Conservation (phyloP, 2,888 invertebrate species). For the Drosophila lacicola region DNA sequence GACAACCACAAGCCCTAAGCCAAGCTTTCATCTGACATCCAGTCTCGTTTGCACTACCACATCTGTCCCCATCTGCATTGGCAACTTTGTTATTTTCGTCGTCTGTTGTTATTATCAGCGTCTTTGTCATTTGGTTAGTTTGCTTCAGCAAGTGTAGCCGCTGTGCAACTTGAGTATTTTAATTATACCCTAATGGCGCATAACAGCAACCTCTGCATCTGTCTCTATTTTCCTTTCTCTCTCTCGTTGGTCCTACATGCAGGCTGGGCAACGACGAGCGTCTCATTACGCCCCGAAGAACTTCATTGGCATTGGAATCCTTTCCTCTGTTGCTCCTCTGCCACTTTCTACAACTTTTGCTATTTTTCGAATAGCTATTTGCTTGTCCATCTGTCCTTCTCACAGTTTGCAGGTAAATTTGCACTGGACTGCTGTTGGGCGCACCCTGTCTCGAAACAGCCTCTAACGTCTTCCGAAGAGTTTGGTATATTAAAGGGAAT, state of each 20-base stretch:
- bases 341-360: conserved; percentile 45
- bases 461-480: conserved; percentile 5
- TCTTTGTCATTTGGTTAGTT: conserved; percentile 32
- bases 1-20: conserved; percentile 38
- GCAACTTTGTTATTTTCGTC: conserved; percentile 40
- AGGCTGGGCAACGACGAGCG: conserved; percentile 12
- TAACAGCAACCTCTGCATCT: conserved; percentile 70
- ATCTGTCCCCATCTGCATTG: not conserved
- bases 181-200: conserved; percentile 83
- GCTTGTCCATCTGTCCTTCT: conserved; percentile 31
- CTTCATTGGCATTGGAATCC: conserved; percentile 54
- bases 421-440: conserved; percentile 56
- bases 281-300: conserved; percentile 59
- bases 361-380: conserved; percentile 67
- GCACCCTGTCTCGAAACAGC: conserved; percentile 41
- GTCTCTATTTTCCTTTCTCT: not conserved
- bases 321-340: conserved; percentile 5
- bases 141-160: conserved; percentile 11
- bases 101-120: conserved; percentile 49
- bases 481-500: conserved; percentile 8
- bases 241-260: conserved; percentile 1
- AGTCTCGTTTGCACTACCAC: not conserved
- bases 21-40: conserved; percentile 10
- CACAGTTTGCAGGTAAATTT: conserved; percentile 69
- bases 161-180: conserved; percentile 80